Evolutionary conservation across 1,140 invertebrate species (phyloP).

Genomic region (Drosophila kikkawai): DNA sequence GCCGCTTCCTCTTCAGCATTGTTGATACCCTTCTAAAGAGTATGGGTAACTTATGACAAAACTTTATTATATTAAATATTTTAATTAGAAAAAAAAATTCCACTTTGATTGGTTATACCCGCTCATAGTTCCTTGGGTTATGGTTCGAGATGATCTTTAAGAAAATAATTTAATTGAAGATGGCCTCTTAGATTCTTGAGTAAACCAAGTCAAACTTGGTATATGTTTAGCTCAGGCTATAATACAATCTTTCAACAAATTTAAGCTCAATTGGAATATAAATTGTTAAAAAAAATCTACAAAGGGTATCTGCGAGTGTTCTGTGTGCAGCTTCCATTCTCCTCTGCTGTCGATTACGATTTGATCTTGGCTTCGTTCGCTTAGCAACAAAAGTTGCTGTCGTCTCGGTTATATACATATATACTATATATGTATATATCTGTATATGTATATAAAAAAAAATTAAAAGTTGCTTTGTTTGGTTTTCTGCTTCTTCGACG

Average conservation of each 20-base stretch:
- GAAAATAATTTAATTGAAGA: too few relatives aligned
- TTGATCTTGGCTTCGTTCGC: slow-evolving; percentile 71
- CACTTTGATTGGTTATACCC: background rate
- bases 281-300: too few relatives aligned
- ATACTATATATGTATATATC: background rate
- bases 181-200: background rate
- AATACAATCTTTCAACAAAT: background rate
- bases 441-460: slow-evolving; percentile 1
- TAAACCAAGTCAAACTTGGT: background rate
- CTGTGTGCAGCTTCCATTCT: slow-evolving; percentile 3
- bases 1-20: slow-evolving; percentile 55
- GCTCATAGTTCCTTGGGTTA: background rate
- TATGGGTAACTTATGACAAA: background rate
- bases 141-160: background rate
- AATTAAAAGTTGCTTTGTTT: slow-evolving; percentile 55
- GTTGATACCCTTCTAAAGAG: slow-evolving; percentile 12
- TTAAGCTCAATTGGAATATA: background rate
- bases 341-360: slow-evolving; percentile 33
- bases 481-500: slow-evolving; percentile 43
- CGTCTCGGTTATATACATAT: slow-evolving; percentile 10
- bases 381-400: slow-evolving; percentile 73
- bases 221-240: background rate
- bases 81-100: background rate
- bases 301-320: slow-evolving; percentile 9
- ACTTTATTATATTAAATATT: background rate